phyloP scores from a whole-genome alignment of 2,888 invertebrate genomes.

The Mythimna pallens region DNA sequence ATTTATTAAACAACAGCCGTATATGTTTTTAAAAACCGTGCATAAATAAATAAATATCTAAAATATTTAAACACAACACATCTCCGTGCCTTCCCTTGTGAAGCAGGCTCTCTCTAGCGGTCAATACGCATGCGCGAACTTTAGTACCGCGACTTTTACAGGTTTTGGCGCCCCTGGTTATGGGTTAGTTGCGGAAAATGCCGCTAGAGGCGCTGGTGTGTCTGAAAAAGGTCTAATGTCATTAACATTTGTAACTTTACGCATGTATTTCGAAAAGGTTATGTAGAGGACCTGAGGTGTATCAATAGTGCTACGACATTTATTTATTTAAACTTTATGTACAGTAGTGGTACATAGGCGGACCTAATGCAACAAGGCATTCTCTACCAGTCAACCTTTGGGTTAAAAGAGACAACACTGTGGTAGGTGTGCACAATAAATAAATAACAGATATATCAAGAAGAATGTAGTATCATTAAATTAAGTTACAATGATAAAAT shows the following conservation, averaged over 20 bases:
- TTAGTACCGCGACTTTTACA: slow-evolving; percentile 55
- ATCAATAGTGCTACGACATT: too few species aligned
- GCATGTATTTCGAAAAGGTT: neutral
- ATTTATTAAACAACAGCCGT: neutral
- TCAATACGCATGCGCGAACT: slow-evolving; percentile 72
- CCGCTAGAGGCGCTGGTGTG: slow-evolving; percentile 39
- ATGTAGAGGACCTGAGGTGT: neutral
- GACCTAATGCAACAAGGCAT: too few species aligned
- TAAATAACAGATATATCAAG: too few species aligned
- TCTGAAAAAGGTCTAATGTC: neutral
- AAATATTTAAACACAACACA: slow-evolving; percentile 55
- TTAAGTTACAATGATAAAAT: too few species aligned
- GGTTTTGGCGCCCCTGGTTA: slow-evolving; percentile 55
- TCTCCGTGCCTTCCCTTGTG: slow-evolving; percentile 71
- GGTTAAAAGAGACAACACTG: too few species aligned
- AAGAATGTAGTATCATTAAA: too few species aligned
- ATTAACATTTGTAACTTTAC: neutral
- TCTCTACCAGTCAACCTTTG: too few species aligned
- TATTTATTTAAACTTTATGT: too few species aligned
- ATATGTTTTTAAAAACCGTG: neutral
- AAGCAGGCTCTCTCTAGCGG: slow-evolving; percentile 71
- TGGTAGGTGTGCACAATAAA: too few species aligned
- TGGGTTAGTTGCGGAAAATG: slow-evolving; percentile 19
- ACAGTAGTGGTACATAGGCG: too few species aligned
- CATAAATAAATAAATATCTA: slow-evolving; percentile 44